phyloP scores from a whole-genome alignment of 1,140 invertebrate species.

The Pachyrhynchus sulphureomaculatus region DNA sequence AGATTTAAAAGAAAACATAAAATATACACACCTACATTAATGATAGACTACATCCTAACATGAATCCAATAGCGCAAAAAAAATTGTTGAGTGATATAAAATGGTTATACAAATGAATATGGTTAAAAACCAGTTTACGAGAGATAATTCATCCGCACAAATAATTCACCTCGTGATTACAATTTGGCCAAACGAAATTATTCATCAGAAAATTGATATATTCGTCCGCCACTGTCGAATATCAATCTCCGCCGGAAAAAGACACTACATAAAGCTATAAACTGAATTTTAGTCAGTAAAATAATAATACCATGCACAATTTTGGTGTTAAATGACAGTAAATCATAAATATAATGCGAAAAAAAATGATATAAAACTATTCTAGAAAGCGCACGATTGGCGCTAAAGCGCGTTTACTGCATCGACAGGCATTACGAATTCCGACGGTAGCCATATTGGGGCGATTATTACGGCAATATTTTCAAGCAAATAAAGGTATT shows the following conservation, averaged over 20 bases:
- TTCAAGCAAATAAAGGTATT: background rate
- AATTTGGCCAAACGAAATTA: background rate
- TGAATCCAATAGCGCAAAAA: no score
- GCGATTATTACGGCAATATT: slow-evolving; percentile 34
- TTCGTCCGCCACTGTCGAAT: slow-evolving; percentile 17
- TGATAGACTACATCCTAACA: no score
- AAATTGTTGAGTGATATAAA: no score
- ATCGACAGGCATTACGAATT: slow-evolving; percentile 33
- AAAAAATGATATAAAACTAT: slow-evolving; percentile 13
- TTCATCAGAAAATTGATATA: background rate
- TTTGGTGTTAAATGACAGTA: background rate
- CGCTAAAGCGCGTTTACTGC: slow-evolving; percentile 5
- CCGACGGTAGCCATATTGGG: slow-evolving; percentile 52
- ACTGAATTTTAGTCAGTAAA: background rate
- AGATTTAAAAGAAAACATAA: no score
- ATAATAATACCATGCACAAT: background rate
- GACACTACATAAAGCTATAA: background rate
- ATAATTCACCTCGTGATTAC: background rate
- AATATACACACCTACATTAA: no score
- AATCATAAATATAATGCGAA: background rate
- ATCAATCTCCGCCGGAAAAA: slow-evolving; percentile 13
- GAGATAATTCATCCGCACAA: background rate
- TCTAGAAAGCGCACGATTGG: background rate
- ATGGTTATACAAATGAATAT: no score
- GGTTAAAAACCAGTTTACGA: slow-evolving; percentile 3